Conservation (phyloP, 2,888 invertebrate species). For the Amphipyra berbera region DNA sequence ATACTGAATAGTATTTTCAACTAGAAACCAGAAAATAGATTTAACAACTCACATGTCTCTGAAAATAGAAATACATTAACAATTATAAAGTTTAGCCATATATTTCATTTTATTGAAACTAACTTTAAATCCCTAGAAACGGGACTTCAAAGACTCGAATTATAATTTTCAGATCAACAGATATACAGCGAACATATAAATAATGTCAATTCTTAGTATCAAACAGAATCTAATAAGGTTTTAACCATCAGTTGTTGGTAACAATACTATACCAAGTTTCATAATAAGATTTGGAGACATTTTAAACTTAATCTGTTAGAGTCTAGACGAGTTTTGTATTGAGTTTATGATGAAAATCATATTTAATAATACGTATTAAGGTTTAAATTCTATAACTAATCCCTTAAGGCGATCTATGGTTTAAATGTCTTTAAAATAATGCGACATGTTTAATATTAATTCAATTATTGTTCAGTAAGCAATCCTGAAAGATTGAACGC, state of each 20-base stretch:
- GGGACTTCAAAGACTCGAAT: slow-evolving; percentile 20
- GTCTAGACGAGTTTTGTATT: slow-evolving; percentile 41
- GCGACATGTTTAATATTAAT: slow-evolving; percentile 12
- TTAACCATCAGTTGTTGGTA: slow-evolving; percentile 25
- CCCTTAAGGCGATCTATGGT: slow-evolving; percentile 6
- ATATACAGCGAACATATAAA: slow-evolving; percentile 12
- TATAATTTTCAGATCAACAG: slow-evolving; percentile 16
- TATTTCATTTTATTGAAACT: background rate
- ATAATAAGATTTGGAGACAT: slow-evolving; percentile 53
- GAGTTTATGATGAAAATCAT: slow-evolving; percentile 39
- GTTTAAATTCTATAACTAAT: slow-evolving; percentile 23
- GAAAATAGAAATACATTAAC: too few species aligned
- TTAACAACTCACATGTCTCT: too few species aligned
- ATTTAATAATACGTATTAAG: slow-evolving; percentile 28
- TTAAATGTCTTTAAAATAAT: slow-evolving; percentile 13
- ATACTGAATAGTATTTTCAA: too few species aligned
- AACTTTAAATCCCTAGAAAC: slow-evolving; percentile 23
- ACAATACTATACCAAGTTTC: slow-evolving; percentile 44
- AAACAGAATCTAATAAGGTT: slow-evolving; percentile 16
- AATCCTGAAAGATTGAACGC: background rate
- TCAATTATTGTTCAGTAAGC: slow-evolving; percentile 13
- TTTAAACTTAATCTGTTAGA: slow-evolving; percentile 38
- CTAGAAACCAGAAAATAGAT: too few species aligned
- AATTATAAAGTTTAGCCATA: background rate
- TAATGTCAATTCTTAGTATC: slow-evolving; percentile 9